phyloP scores from a whole-genome alignment of 2,888 invertebrate genomes.

The Apamea sordens region DNA sequence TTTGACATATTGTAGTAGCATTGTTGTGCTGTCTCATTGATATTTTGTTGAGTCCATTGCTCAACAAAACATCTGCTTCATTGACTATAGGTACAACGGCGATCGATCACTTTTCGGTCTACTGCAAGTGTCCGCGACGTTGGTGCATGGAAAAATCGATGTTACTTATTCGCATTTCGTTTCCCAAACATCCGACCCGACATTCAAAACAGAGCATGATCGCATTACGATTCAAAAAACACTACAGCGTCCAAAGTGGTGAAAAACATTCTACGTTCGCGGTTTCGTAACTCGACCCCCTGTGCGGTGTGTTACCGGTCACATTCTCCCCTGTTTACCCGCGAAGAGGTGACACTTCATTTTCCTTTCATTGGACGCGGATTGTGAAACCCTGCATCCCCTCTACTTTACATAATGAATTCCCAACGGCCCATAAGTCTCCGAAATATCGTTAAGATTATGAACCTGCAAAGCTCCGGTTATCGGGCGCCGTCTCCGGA shows the following conservation, averaged over 20 bases:
- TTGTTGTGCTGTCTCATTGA: not conserved
- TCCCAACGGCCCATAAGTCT: conserved; percentile 68
- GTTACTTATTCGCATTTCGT: not conserved
- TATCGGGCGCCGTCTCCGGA: conserved; percentile 41
- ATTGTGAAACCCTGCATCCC: conserved; percentile 61
- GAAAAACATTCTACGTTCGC: conserved; percentile 55
- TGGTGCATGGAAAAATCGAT: no score
- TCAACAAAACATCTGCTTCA: not conserved
- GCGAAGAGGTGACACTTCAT: conserved; percentile 79
- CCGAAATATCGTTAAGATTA: conserved; percentile 74
- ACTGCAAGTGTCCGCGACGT: no score
- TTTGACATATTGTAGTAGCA: no score
- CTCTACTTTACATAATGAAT: conserved; percentile 83
- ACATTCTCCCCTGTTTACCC: conserved; percentile 69
- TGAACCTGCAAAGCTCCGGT: conserved; percentile 44
- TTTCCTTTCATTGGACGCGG: conserved; percentile 74
- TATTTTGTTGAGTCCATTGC: not conserved
- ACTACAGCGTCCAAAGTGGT: conserved; percentile 49
- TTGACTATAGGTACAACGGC: not conserved
- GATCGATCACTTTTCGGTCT: no score
- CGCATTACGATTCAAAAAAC: conserved; percentile 48
- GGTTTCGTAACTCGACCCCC: conserved; percentile 36
- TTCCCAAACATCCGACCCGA: conserved; percentile 29
- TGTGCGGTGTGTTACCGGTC: conserved; percentile 21
- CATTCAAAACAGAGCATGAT: conserved; percentile 55